Evolutionary conservation across 2,888 invertebrate species (phyloP).

Genomic region (Drosophila anomelani): DNA sequence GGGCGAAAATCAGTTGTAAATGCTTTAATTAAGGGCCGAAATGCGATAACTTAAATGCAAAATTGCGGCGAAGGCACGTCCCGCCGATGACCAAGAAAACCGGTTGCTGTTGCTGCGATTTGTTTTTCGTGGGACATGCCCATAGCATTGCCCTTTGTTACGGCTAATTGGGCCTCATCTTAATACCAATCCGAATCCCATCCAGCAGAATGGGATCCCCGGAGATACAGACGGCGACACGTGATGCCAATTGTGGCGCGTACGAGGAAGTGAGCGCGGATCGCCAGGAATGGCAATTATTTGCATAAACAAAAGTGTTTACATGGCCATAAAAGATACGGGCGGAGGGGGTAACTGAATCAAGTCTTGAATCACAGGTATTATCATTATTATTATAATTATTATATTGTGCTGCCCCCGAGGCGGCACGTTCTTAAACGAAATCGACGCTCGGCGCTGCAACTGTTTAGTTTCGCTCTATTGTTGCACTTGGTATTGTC

Average conservation of each 20-base stretch:
- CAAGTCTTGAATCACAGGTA: conserved; percentile 14
- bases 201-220: neutral
- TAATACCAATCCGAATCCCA: conserved; percentile 16
- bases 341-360: conserved; percentile 30
- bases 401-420: conserved; percentile 26
- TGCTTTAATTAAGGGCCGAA: conserved; percentile 69
- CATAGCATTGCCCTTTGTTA: conserved; percentile 40
- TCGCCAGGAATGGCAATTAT: conserved; percentile 56
- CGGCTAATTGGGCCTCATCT: conserved; percentile 57
- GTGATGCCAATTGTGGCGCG: conserved; percentile 50
- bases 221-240: conserved; percentile 25
- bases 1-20: conserved; percentile 66
- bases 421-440: conserved; percentile 65
- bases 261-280: conserved; percentile 63
- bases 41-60: conserved; percentile 65
- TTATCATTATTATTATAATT: conserved; percentile 20
- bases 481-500: conserved; percentile 41
- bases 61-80: conserved; percentile 67
- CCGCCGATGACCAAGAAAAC: conserved; percentile 33
- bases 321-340: conserved; percentile 54
- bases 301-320: conserved; percentile 63
- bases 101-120: conserved; percentile 36
- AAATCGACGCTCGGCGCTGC: conserved; percentile 58
- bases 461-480: conserved; percentile 49
- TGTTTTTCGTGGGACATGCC: conserved; percentile 37